These are phyloP conservation scores for Margaritifera margaritifera DNA, from an alignment of 2,888 invertebrate species.

Conservation along the genomic window DNA sequence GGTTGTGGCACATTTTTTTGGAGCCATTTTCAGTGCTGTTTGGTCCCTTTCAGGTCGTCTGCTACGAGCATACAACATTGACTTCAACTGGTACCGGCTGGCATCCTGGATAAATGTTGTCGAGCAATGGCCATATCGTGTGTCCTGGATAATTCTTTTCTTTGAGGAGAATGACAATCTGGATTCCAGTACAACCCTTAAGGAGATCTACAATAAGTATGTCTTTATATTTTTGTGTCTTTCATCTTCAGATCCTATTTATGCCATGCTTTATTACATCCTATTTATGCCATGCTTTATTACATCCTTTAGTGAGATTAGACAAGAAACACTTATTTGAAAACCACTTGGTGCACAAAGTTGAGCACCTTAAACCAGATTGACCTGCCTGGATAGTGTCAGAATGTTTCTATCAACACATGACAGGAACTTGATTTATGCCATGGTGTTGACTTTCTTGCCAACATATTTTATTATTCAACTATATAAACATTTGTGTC, in stretches of 20 bases:
- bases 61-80: constrained; percentile 97
- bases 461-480: too few relatives aligned
- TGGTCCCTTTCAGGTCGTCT: constrained; percentile 82
- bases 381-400: too few relatives aligned
- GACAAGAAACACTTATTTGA: too few relatives aligned
- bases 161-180: constrained; percentile 91
- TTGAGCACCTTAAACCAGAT: too few relatives aligned
- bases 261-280: too few relatives aligned
- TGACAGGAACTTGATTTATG: background rate
- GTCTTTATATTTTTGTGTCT: constrained; percentile 53
- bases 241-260: too few relatives aligned
- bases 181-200: constrained; percentile 85
- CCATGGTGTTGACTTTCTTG: background rate
- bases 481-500: too few relatives aligned
- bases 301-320: too few relatives aligned
- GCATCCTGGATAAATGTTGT: constrained; percentile 99
- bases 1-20: background rate
- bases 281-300: too few relatives aligned
- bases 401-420: background rate
- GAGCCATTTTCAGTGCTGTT: background rate
- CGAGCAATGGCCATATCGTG: constrained; percentile 98
- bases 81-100: constrained; percentile 98
- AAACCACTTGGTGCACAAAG: too few relatives aligned
- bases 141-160: constrained; percentile 97
- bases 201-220: constrained; percentile 94